phyloP scores from a whole-genome alignment of 2,888 invertebrate species.

The Platyscelio sp. region DNA sequence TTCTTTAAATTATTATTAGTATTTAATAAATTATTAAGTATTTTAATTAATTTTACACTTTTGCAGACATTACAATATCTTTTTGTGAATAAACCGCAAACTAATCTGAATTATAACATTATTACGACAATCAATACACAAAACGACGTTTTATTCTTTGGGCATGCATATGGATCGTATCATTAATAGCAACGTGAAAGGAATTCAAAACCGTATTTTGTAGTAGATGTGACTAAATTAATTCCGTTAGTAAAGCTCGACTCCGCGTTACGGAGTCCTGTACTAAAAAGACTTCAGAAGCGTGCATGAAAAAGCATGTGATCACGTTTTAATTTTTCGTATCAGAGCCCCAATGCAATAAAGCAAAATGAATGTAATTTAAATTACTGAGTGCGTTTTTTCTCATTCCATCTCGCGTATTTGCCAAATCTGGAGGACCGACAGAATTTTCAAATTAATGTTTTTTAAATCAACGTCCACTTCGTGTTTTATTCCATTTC shows the following conservation, averaged over 20 bases:
- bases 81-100: no score
- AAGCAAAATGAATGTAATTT: slow-evolving; percentile 64
- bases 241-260: slow-evolving; percentile 55
- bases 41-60: no score
- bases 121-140: neutral
- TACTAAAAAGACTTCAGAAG: slow-evolving; percentile 27
- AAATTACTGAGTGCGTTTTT: slow-evolving; percentile 46
- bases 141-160: neutral
- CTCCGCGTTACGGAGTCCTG: slow-evolving; percentile 21
- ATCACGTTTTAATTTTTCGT: slow-evolving; percentile 63
- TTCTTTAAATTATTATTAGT: no score
- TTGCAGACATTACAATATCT: no score
- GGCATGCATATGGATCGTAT: neutral
- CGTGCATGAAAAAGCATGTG: slow-evolving; percentile 37
- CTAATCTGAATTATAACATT: no score
- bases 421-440: slow-evolving; percentile 36
- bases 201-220: slow-evolving; percentile 24
- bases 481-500: slow-evolving; percentile 13
- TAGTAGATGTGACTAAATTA: slow-evolving; percentile 40
- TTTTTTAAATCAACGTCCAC: slow-evolving; percentile 45
- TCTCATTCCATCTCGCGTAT: slow-evolving; percentile 8
- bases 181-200: slow-evolving; percentile 41
- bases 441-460: slow-evolving; percentile 29
- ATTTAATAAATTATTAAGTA: no score
- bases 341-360: slow-evolving; percentile 49